Base-by-base conservation (phyloP, 2,797 vertebrate genomes). In the Phataginus tetradactyla region DNA sequence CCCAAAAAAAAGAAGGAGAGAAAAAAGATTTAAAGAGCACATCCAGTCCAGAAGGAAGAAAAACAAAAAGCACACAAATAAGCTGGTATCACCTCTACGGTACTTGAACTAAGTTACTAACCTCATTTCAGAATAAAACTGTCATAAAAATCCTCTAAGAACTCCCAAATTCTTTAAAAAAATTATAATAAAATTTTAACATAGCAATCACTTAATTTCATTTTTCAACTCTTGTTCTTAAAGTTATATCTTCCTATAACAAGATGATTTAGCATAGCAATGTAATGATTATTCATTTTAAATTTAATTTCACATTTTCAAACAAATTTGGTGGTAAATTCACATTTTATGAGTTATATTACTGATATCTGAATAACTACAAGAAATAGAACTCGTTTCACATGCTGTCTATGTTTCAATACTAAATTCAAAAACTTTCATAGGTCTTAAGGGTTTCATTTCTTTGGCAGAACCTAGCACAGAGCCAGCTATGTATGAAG, bases 291-390 rank as follows among this genome's bases (percentile, higher is more conserved):
- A 89, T 68, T 95, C 49, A 32, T 91, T 95, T 95, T 86, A 90
- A 86, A 77, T 45, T 88, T 66, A 93, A 90, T 81, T 95, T 95
- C 39, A 88, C 17, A 83, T 66, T 15, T 32, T 45, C 90, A 96
- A 88, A 86, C 21, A 96, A 93, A 90, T 42, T 64, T 69, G 42
- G 42, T 39, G 15, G 17, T 69, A 51, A 94, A n/a, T 49, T 93
- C 83, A 91, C 11, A 88, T 84, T 85, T 10, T 66, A 3, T 84
- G 69, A 75, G 32, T 79, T 85, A 61, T 37, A 86, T 57, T 89
- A 71, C 51, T 91, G 59, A 84, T 59, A 74, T 25, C 1, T 80
- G 71, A 88, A 77, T 72, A 57, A 94, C 61, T 57, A 72, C 0
- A 78, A 78, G 20, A 95, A 85, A 80, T 1, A 78, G 27, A 92